Percentiles rank a stretch among this genome's conserved stretches.
These are phyloP conservation scores for Papilio xuthus DNA, from an alignment of 1,140 invertebrate species.

Conservation along the genomic window DNA sequence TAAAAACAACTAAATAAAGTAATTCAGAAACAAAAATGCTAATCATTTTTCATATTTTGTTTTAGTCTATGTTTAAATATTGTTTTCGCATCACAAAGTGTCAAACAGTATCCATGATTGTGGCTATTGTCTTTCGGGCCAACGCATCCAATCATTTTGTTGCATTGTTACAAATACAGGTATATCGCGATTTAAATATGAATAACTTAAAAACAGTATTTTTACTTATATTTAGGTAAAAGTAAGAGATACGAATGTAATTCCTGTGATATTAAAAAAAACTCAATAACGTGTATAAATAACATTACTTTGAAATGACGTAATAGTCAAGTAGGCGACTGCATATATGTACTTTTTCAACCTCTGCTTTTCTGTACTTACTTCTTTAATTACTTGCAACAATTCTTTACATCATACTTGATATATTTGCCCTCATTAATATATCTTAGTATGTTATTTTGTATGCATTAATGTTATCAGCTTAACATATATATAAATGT, in stretches of 20 bases:
- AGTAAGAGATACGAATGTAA: neutral
- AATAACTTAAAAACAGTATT: slow-evolving; percentile 42
- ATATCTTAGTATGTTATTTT: too few species aligned
- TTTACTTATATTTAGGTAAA: neutral
- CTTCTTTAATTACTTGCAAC: too few species aligned
- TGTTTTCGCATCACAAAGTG: slow-evolving; percentile 61
- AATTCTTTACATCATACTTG: too few species aligned
- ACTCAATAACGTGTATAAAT: too few species aligned
- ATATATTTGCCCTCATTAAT: too few species aligned
- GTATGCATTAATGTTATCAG: too few species aligned
- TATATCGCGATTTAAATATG: slow-evolving; percentile 66
- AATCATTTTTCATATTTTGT: slow-evolving; percentile 1
- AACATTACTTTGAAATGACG: neutral
- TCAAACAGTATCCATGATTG: slow-evolving; percentile 76
- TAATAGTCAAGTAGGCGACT: too few species aligned
- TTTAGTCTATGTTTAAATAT: slow-evolving; percentile 40
- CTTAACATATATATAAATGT: too few species aligned
- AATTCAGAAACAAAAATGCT: neutral
- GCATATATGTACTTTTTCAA: too few species aligned
- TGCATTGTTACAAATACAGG: slow-evolving; percentile 72
- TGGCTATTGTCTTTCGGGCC: slow-evolving; percentile 70
- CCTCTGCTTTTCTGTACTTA: too few species aligned
- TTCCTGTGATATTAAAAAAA: neutral
- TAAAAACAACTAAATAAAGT: neutral
- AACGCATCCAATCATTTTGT: slow-evolving; percentile 73